These are phyloP conservation scores for Scaptomyza cyrtandrae DNA, from an alignment of 2,888 invertebrate species.

Conservation along the genomic window DNA sequence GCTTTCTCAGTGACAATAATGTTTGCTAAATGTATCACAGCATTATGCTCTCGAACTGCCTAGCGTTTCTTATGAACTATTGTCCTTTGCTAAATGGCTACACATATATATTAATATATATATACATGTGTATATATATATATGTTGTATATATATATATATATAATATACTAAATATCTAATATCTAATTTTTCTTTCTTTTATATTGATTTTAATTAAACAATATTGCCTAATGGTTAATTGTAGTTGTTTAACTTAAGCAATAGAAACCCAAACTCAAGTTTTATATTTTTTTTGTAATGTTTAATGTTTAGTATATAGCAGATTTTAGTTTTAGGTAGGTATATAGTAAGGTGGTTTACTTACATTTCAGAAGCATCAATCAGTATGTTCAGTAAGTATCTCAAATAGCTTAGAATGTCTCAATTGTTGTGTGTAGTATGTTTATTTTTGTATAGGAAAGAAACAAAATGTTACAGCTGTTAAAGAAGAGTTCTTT, in stretches of 20 bases:
- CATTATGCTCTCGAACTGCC: slow-evolving; percentile 78
- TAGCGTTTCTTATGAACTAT: slow-evolving; percentile 76
- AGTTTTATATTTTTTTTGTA: slow-evolving; percentile 18
- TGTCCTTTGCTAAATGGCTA: slow-evolving; percentile 63
- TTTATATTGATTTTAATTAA: slow-evolving; percentile 18
- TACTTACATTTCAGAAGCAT: slow-evolving; percentile 80
- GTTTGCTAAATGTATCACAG: slow-evolving; percentile 82
- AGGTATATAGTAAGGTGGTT: slow-evolving; percentile 45
- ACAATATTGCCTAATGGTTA: slow-evolving; percentile 21
- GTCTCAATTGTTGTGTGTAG: slow-evolving; percentile 66
- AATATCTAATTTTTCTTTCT: slow-evolving; percentile 23
- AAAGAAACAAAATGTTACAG: slow-evolving; percentile 75
- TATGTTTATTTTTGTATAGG: slow-evolving; percentile 56
- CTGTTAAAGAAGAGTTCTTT: slow-evolving; percentile 67
- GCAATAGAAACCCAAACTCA: slow-evolving; percentile 46
- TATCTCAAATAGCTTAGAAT: slow-evolving; percentile 74
- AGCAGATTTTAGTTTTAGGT: slow-evolving; percentile 35
- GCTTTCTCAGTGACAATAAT: slow-evolving; percentile 45
- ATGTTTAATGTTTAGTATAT: slow-evolving; percentile 33
- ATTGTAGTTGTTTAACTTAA: slow-evolving; percentile 29
- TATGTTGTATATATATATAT: slow-evolving; percentile 15
- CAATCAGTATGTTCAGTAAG: slow-evolving; percentile 73
- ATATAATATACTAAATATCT: slow-evolving; percentile 23
- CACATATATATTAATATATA: slow-evolving; percentile 39
- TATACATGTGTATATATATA: slow-evolving; percentile 18